phyloP scores from a whole-genome alignment of 2,888 invertebrate species.

The Athalia rosae region DNA sequence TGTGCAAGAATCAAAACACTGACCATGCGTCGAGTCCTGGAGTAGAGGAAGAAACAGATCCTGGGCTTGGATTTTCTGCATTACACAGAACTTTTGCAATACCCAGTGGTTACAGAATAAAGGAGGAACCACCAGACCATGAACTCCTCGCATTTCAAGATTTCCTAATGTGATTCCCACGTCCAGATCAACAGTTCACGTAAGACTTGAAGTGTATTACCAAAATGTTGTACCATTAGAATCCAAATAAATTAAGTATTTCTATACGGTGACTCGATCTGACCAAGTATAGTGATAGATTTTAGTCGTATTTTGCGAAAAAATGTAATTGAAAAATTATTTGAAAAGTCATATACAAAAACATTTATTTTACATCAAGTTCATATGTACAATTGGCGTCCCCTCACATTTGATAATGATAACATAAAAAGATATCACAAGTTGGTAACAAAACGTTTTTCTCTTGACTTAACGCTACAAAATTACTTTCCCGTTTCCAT shows the following conservation, averaged over 20 bases:
- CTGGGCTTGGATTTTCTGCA: conserved; percentile 80
- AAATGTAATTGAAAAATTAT: neutral
- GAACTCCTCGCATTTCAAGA: conserved; percentile 66
- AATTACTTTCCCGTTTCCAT: conserved; percentile 23
- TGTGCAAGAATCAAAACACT: conserved; percentile 64
- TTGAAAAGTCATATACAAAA: conserved; percentile 46
- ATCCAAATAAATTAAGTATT: conserved; percentile 15
- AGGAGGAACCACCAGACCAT: conserved; percentile 77
- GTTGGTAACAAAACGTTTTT: conserved; percentile 37
- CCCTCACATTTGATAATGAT: conserved; percentile 38
- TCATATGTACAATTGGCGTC: conserved; percentile 43
- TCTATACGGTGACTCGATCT: conserved; percentile 18
- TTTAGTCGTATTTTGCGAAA: neutral
- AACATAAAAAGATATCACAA: conserved; percentile 47
- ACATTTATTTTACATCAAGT: conserved; percentile 46
- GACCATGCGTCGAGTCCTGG: conserved; percentile 62
- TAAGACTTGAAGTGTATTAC: conserved; percentile 17
- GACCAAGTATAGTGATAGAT: neutral
- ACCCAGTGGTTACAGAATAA: conserved; percentile 77
- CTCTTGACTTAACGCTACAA: conserved; percentile 25
- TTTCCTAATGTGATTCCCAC: conserved; percentile 56
- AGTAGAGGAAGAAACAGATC: conserved; percentile 77
- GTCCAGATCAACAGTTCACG: conserved; percentile 25
- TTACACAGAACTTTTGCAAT: conserved; percentile 79
- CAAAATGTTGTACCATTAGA: neutral